These are phyloP conservation scores for Alcedo atthis DNA, from an alignment of 2,797 vertebrate genomes.

Conservation along the genomic window DNA sequence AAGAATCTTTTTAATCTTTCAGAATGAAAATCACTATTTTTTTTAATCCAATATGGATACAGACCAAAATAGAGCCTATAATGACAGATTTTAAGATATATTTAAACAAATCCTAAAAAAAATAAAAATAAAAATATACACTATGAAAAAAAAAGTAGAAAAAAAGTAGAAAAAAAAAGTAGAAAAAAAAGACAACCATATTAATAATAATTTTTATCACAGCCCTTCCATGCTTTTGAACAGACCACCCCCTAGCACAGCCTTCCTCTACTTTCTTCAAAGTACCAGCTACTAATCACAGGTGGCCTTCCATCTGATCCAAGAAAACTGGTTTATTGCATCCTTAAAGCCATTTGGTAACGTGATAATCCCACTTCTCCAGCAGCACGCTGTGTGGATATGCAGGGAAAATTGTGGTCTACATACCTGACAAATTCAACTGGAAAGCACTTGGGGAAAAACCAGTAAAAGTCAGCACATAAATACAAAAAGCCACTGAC, in stretches of 20 bases:
- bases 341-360: not conserved
- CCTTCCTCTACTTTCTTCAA: not conserved
- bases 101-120: not conserved
- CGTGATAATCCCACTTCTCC: not conserved
- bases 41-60: not conserved
- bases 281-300: not conserved
- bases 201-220: not conserved
- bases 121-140: not conserved
- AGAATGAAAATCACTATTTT: not conserved
- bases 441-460: not conserved
- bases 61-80: not conserved
- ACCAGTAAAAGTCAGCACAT: not conserved
- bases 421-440: not conserved
- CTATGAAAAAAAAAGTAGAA: not conserved
- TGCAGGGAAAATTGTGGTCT: not conserved
- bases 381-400: not conserved
- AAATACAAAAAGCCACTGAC: not conserved
- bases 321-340: not conserved
- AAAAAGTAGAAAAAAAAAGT: accelerated
- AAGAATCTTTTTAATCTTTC: not conserved
- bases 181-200: not conserved
- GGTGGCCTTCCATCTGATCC: not conserved
- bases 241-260: not conserved
- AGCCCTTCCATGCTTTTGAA: not conserved
- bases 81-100: not conserved